Conservation (phyloP, 1,140 invertebrate genomes). For the Euura saliciscinereae region DNA sequence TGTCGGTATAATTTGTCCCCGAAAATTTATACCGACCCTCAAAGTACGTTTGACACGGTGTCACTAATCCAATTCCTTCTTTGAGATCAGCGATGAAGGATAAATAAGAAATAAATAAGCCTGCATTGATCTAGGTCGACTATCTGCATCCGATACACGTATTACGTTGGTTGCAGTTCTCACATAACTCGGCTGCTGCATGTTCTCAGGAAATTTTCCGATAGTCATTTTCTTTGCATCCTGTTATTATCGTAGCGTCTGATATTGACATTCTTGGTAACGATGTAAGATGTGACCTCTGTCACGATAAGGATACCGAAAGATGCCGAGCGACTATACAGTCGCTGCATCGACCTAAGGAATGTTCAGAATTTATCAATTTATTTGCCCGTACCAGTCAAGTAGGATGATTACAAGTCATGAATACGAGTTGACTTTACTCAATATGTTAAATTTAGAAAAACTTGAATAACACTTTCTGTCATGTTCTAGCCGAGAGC, state of each 20-base stretch:
- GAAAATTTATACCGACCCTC: background rate
- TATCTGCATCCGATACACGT: background rate
- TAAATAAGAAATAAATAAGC: background rate
- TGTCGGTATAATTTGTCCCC: background rate
- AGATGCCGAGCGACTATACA: no score
- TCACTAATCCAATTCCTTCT: background rate
- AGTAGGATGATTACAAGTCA: no score
- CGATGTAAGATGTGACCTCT: background rate
- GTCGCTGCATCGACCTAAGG: no score
- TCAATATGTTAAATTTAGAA: no score
- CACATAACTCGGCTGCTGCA: background rate
- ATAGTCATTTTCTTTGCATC: background rate
- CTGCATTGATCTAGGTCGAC: no score
- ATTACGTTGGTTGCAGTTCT: background rate
- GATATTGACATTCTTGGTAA: background rate
- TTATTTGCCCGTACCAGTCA: no score
- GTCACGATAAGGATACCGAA: background rate
- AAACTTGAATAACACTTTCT: background rate
- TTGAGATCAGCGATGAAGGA: background rate
- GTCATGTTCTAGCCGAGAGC: slow-evolving; percentile 9
- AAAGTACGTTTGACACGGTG: background rate
- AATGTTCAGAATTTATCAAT: no score
- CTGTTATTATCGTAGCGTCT: background rate
- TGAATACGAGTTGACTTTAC: no score
- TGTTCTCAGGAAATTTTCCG: background rate